These are phyloP conservation scores for Delphinus delphis DNA, from an alignment of 2,113 vertebrate species.

Conservation along the genomic window DNA sequence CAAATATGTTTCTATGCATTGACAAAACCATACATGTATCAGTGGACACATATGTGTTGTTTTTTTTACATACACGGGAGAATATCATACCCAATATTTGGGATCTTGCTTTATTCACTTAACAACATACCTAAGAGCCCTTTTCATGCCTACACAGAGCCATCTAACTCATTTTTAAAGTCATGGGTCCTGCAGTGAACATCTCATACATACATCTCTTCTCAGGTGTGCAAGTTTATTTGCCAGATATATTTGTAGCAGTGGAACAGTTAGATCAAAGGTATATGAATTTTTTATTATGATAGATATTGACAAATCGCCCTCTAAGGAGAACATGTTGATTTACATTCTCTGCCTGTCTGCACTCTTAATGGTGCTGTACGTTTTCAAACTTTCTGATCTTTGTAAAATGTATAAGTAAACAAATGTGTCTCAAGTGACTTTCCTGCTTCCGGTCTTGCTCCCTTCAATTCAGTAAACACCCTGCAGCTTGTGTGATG, in stretches of 20 bases:
- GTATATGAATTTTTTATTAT: slow-evolving; percentile 16
- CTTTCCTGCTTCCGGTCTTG: not conserved
- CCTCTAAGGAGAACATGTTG: not conserved
- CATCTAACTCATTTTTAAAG: not conserved
- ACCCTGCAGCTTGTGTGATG: not conserved
- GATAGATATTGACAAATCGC: slow-evolving; percentile 1
- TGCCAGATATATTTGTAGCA: not conserved
- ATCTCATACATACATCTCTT: not conserved
- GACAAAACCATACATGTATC: not conserved
- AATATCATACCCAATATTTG: not conserved
- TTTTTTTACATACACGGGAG: not conserved
- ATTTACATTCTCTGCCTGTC: not conserved
- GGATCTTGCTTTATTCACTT: not conserved
- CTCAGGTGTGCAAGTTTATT: not conserved
- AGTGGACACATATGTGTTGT: not conserved
- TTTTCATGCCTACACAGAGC: not conserved
- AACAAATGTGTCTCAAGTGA: not conserved
- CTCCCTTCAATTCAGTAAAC: not conserved
- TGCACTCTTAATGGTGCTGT: not conserved
- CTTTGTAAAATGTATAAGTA: not conserved
- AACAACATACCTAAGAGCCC: not conserved
- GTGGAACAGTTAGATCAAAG: not conserved
- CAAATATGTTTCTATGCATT: not conserved
- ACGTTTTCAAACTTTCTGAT: not conserved
- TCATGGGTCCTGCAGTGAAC: not conserved